phyloP scores from a whole-genome alignment of 2,888 invertebrate species.

The Nipponacmea schrenckii region DNA sequence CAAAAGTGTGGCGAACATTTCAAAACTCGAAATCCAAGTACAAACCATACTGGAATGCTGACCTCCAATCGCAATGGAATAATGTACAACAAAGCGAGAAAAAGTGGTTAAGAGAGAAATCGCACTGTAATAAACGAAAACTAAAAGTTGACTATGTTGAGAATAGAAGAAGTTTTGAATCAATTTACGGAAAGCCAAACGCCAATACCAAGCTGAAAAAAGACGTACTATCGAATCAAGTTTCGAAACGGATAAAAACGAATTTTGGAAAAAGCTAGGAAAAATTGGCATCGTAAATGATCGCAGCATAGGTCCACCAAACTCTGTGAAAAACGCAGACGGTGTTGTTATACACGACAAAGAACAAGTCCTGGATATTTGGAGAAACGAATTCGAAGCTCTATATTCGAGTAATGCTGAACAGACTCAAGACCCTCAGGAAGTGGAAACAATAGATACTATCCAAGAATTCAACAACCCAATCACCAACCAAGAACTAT shows the following conservation, averaged over 20 bases:
- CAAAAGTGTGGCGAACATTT: neutral
- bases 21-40: neutral
- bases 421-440: too few species aligned
- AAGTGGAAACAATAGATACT: too few species aligned
- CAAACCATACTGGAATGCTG: neutral
- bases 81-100: neutral
- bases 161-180: neutral
- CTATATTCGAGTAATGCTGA: too few species aligned
- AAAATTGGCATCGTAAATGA: neutral
- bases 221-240: neutral
- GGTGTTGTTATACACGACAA: neutral
- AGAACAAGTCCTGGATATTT: neutral
- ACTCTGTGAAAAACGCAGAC: neutral
- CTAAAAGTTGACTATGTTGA: neutral
- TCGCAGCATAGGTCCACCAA: neutral
- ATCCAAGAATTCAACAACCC: too few species aligned
- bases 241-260: neutral
- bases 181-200: neutral
- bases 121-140: neutral
- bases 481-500: too few species aligned
- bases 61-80: neutral
- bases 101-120: neutral
- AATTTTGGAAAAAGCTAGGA: neutral
- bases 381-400: neutral
- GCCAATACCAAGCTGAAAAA: neutral